These are phyloP conservation scores for Temnothorax curvispinosus DNA, from an alignment of 1,140 invertebrate species.

Conservation along the genomic window DNA sequence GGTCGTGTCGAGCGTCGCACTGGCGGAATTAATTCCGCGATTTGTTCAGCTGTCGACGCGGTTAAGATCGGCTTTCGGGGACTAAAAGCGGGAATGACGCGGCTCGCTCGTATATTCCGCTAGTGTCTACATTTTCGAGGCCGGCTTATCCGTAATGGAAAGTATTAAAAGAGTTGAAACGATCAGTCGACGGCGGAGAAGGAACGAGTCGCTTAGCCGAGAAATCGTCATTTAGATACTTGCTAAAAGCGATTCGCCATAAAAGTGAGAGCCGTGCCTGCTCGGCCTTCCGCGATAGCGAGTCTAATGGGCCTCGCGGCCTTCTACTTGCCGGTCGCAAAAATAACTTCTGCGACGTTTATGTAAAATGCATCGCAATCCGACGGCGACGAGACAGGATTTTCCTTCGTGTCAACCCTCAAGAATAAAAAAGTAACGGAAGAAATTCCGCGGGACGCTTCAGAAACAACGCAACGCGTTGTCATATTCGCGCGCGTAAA, in stretches of 20 bases:
- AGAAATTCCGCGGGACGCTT: constrained; percentile 6
- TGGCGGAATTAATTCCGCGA: constrained; percentile 50
- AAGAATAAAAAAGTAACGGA: neutral
- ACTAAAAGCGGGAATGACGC: constrained; percentile 49
- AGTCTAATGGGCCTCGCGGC: constrained; percentile 74
- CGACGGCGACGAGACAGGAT: neutral
- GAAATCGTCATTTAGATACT: constrained; percentile 83
- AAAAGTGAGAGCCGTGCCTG: constrained; percentile 77
- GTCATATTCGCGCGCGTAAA: neutral
- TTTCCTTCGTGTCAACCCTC: constrained; percentile 39
- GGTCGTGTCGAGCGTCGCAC: constrained; percentile 33
- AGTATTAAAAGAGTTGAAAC: constrained; percentile 72
- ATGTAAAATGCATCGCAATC: constrained; percentile 58
- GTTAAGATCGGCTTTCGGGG: constrained; percentile 53
- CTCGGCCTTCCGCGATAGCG: constrained; percentile 74
- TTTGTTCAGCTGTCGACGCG: constrained; percentile 58
- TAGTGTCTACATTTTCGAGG: constrained; percentile 73
- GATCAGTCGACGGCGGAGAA: constrained; percentile 38
- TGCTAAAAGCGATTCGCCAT: constrained; percentile 84
- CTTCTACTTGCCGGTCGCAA: neutral
- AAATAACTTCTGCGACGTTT: constrained; percentile 64
- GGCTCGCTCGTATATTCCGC: constrained; percentile 57
- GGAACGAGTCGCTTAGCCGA: constrained; percentile 71
- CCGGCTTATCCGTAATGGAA: constrained; percentile 74
- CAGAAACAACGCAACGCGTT: neutral